These are phyloP conservation scores for Nycticryphes semicollaris DNA, from an alignment of 2,113 vertebrate species.

Conservation along the genomic window DNA sequence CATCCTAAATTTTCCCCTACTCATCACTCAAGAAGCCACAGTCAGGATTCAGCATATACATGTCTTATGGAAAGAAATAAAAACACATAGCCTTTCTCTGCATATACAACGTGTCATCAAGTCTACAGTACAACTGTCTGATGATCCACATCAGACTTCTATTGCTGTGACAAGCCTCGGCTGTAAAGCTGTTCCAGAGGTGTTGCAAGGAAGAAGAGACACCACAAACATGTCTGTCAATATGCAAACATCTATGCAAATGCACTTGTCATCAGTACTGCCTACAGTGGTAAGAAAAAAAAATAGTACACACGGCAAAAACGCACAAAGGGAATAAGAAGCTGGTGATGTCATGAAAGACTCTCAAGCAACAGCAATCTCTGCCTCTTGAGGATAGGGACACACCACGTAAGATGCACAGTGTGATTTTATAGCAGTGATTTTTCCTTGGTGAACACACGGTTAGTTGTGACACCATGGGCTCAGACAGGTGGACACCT, in stretches of 20 bases:
- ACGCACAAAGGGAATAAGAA: neutral
- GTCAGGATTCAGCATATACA: neutral
- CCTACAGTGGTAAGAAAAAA: neutral
- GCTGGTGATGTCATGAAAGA: neutral
- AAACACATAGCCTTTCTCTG: neutral
- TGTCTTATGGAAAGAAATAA: neutral
- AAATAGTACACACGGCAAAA: neutral
- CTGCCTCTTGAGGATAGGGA: neutral
- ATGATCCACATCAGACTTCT: slow-evolving; percentile 29
- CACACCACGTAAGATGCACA: accelerated
- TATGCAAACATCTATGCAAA: neutral
- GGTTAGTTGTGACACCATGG: neutral
- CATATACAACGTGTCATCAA: neutral
- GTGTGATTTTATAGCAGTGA: neutral
- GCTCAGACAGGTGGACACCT: neutral
- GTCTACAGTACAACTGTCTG: neutral
- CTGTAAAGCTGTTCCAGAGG: slow-evolving; percentile 46
- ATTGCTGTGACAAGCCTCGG: slow-evolving; percentile 25
- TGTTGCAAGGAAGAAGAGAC: neutral
- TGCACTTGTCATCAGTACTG: neutral
- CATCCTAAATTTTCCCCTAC: neutral
- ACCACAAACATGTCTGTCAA: neutral
- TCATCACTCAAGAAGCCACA: neutral
- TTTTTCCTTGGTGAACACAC: accelerated
- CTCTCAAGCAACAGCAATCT: neutral